Conservation (phyloP, 2,113 vertebrate species). For the Benitochromis conjunctus region DNA sequence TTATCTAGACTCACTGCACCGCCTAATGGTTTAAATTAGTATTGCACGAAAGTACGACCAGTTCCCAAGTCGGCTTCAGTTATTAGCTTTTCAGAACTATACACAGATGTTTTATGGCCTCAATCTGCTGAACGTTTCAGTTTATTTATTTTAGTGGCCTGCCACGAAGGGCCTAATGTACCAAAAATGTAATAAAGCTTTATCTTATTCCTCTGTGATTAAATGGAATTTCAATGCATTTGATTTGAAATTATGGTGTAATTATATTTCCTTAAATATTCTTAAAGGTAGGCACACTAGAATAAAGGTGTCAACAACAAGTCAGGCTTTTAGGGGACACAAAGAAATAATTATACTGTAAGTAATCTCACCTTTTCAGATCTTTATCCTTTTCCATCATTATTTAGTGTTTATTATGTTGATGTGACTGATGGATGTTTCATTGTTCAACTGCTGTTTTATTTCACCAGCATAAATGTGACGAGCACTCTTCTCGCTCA, state of each 20-base stretch:
- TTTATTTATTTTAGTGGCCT: neutral
- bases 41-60: neutral
- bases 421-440: too few relatives aligned
- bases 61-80: neutral
- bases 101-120: neutral
- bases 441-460: too few relatives aligned
- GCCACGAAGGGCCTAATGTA: fast-evolving
- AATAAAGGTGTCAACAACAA: fast-evolving
- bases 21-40: neutral
- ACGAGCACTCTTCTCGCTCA: too few relatives aligned
- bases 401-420: too few relatives aligned
- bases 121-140: neutral
- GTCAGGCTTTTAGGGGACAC: neutral
- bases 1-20: neutral
- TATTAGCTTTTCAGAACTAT: neutral
- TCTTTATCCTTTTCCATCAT: too few relatives aligned
- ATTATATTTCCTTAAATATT: neutral
- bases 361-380: too few relatives aligned
- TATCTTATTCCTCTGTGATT: fast-evolving
- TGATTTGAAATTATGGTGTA: neutral
- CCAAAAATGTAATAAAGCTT: too few relatives aligned
- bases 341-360: neutral
- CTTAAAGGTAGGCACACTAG: neutral
- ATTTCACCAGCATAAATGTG: too few relatives aligned
- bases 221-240: neutral